phyloP scores from a whole-genome alignment of 2,888 invertebrate species.

The Lutraria lutraria region DNA sequence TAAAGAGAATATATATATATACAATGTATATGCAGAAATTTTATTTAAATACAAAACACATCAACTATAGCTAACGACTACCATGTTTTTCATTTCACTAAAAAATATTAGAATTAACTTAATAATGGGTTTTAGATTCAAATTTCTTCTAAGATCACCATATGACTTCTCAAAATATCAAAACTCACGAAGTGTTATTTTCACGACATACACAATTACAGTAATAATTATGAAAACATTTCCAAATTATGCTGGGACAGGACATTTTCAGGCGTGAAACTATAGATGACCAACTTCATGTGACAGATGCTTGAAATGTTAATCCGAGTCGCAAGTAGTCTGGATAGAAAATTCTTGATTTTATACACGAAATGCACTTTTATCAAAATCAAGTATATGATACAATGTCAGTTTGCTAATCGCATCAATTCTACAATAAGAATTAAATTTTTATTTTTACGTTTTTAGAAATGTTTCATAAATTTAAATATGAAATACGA shows the following conservation, averaged over 20 bases:
- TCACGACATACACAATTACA: neutral
- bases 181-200: neutral
- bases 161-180: neutral
- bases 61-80: neutral
- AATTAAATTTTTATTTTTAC: no score
- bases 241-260: neutral
- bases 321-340: neutral
- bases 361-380: neutral
- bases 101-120: neutral
- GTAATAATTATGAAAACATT: neutral
- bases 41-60: neutral
- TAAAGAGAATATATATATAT: neutral
- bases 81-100: neutral
- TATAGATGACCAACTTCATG: neutral
- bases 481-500: neutral
- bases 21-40: neutral
- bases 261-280: neutral
- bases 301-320: neutral
- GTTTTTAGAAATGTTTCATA: neutral
- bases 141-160: neutral
- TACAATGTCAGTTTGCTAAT: neutral
- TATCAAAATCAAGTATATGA: neutral
- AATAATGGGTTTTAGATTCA: conserved; percentile 16
- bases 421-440: no score
- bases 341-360: neutral